These are phyloP conservation scores for Phaethornis superciliosus DNA, from an alignment of 2,113 vertebrate species.

Conservation along the genomic window DNA sequence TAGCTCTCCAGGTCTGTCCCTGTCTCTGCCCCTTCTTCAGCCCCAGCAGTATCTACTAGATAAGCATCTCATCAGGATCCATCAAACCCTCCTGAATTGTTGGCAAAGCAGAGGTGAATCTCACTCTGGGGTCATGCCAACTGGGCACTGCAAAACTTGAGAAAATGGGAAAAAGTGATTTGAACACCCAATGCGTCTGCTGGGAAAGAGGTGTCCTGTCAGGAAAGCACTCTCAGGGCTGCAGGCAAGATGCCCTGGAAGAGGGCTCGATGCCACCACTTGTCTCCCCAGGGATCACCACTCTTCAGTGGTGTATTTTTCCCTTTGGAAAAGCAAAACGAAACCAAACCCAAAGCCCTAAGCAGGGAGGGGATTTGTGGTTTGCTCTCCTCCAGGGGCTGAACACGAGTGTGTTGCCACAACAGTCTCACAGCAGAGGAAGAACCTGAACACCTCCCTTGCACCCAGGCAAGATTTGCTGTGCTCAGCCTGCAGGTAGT, in stretches of 20 bases:
- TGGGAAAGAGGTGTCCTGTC: neutral
- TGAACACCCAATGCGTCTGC: accelerated
- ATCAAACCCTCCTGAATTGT: neutral
- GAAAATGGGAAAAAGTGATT: neutral
- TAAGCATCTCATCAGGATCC: neutral
- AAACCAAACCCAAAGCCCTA: neutral
- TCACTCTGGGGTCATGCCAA: neutral
- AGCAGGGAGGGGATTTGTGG: neutral
- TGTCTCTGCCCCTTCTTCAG: neutral
- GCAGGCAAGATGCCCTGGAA: neutral
- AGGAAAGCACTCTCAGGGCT: neutral
- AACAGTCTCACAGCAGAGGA: neutral
- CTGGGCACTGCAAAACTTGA: neutral
- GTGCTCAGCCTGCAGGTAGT: neutral
- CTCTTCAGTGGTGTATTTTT: neutral
- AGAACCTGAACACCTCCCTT: neutral
- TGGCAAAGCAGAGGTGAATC: neutral
- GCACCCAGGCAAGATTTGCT: neutral
- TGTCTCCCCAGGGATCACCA: neutral
- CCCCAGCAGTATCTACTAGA: neutral
- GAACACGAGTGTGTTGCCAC: neutral
- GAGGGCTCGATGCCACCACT: neutral
- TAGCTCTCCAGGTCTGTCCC: neutral
- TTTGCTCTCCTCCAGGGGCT: neutral
- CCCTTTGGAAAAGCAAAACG: neutral